A percentile compares a stretch with the other conserved stretches of the same genome.
Conservation (phyloP, 2,797 vertebrate species). For the Paguma larvata region DNA sequence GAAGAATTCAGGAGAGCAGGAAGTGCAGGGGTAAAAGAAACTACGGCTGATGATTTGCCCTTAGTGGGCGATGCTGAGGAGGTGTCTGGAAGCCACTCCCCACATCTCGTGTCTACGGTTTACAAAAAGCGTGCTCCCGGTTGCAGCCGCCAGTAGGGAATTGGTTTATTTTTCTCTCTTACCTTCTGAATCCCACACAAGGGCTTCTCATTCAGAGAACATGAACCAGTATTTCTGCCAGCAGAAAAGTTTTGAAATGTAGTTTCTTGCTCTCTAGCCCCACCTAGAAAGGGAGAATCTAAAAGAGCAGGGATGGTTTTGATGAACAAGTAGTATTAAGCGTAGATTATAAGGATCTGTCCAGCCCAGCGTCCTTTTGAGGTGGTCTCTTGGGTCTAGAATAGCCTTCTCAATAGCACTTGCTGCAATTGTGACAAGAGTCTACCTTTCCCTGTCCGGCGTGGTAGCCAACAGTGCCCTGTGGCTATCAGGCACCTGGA, state of each 20-base stretch:
- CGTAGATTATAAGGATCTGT: background rate
- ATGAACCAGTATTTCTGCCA: background rate
- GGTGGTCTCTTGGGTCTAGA: background rate
- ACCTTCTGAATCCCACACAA: background rate
- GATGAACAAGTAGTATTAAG: background rate
- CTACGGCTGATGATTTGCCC: background rate
- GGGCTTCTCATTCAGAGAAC: background rate
- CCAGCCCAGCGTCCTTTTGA: background rate
- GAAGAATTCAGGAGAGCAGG: background rate
- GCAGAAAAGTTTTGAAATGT: background rate
- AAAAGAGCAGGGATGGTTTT: background rate
- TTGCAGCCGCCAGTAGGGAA: background rate
- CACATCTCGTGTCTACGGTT: background rate
- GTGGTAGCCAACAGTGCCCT: accelerated
- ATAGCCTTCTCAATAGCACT: background rate
- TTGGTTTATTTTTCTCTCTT: background rate
- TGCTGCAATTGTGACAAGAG: background rate
- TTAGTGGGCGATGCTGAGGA: background rate
- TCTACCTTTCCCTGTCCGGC: background rate
- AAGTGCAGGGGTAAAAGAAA: background rate
- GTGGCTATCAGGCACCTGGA: background rate
- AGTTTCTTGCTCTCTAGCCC: background rate
- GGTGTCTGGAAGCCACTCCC: background rate
- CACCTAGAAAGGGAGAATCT: background rate
- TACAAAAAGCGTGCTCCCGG: background rate